These are phyloP conservation scores for Olivierus martensii DNA, from an alignment of 1,140 invertebrate species.

Conservation along the genomic window DNA sequence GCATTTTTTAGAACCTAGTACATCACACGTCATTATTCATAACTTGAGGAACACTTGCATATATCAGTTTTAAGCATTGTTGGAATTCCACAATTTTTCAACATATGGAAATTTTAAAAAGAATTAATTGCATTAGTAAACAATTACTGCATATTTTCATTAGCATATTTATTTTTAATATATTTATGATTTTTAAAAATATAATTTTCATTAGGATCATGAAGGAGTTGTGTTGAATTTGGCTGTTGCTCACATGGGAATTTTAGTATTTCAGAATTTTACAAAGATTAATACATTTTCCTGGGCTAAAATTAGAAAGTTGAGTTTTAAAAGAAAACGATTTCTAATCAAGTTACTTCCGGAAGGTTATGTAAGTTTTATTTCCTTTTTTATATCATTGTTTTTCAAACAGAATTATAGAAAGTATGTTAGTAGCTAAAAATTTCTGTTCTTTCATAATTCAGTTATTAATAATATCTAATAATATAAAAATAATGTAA, in stretches of 20 bases:
- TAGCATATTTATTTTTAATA: no score
- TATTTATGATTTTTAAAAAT: no score
- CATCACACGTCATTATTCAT: no score
- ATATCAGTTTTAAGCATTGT: no score
- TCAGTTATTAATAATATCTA: no score
- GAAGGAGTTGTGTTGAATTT: slow-evolving; percentile 86
- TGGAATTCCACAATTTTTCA: no score
- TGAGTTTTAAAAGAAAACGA: slow-evolving; percentile 95
- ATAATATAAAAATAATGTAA: no score
- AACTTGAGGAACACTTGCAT: no score
- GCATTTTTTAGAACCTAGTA: no score
- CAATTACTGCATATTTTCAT: no score
- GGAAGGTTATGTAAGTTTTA: slow-evolving; percentile 28
- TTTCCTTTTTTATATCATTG: not conserved
- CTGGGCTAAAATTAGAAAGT: slow-evolving; percentile 98
- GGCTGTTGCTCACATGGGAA: slow-evolving; percentile 92
- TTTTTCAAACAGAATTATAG: not conserved
- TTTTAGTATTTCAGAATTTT: slow-evolving; percentile 90
- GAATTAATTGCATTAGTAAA: no score
- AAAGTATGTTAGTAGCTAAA: not conserved
- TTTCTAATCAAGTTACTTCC: slow-evolving; percentile 97
- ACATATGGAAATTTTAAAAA: no score
- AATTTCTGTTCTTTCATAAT: not conserved
- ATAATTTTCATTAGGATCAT: slow-evolving; percentile 44
- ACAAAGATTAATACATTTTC: slow-evolving; percentile 98